Conservation (phyloP, 2,888 invertebrate species). For the Ormyrus rosae region DNA sequence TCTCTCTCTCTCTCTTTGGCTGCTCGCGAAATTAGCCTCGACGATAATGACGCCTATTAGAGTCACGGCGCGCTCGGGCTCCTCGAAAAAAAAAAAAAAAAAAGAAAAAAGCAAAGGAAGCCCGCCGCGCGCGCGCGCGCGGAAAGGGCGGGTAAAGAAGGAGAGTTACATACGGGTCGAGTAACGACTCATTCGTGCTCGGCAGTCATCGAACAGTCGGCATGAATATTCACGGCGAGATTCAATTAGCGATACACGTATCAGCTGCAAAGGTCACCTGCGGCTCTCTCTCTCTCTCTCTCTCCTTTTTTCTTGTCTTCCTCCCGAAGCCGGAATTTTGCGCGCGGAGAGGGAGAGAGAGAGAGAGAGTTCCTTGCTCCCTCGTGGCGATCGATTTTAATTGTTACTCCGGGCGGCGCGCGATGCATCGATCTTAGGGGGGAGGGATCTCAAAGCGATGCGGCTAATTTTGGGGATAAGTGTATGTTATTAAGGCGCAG, state of each 20-base stretch:
- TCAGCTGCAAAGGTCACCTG: conserved; percentile 3
- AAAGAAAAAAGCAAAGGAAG: background rate
- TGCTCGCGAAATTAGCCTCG: conserved; percentile 36
- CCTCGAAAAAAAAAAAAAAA: conserved; percentile 11
- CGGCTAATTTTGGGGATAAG: conserved; percentile 16
- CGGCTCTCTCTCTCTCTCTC: conserved; percentile 14
- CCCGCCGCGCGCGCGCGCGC: background rate
- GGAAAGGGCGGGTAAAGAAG: background rate
- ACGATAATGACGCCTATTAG: conserved; percentile 52
- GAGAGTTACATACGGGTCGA: background rate
- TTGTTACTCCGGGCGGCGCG: background rate
- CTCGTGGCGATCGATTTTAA: conserved; percentile 26
- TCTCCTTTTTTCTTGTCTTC: background rate
- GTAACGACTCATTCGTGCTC: conserved; percentile 47
- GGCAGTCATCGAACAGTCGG: conserved; percentile 28
- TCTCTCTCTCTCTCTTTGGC: background rate
- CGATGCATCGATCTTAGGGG: background rate
- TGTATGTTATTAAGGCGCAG: conserved; percentile 34
- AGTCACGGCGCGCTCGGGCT: conserved; percentile 10
- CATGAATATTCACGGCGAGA: conserved; percentile 51
- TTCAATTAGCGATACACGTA: conserved; percentile 57
- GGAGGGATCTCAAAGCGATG: background rate
- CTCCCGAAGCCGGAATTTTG: background rate
- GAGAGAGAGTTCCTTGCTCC: background rate
- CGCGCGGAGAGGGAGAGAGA: conserved; percentile 13